These are phyloP conservation scores for Callaeas wilsoni DNA, from an alignment of 2,113 vertebrate genomes.

Conservation along the genomic window DNA sequence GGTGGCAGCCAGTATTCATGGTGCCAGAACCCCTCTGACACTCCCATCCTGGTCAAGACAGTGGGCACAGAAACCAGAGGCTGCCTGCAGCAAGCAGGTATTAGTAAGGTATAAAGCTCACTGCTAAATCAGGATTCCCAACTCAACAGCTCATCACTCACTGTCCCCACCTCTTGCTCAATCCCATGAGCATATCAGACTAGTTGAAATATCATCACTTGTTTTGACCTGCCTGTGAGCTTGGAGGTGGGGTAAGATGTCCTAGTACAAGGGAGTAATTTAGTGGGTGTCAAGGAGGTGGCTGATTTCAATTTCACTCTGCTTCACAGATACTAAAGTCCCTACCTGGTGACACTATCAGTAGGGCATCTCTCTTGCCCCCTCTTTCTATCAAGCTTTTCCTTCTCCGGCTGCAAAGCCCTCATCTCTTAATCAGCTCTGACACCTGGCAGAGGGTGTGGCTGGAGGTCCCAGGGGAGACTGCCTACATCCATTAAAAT, in stretches of 20 bases:
- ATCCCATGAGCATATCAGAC: not conserved
- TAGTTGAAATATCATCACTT: not conserved
- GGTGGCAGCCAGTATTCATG: slow-evolving; percentile 78
- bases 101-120: not conserved
- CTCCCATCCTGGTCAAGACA: not conserved
- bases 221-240: not conserved
- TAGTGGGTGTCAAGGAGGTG: not conserved
- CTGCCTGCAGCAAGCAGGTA: not conserved
- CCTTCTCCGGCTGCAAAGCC: not conserved
- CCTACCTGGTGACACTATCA: not conserved
- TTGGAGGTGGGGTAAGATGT: not conserved
- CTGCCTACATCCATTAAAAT: not conserved
- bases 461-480: not conserved
- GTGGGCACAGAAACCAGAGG: not conserved
- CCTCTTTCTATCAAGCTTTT: not conserved
- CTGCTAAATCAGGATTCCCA: not conserved
- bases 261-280: not conserved
- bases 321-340: not conserved
- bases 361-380: not conserved
- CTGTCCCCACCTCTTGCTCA: not conserved
- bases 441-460: not conserved
- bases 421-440: not conserved
- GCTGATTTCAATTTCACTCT: not conserved
- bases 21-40: slow-evolving; percentile 68
- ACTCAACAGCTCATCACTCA: not conserved